Percentiles rank a stretch among this genome's conserved stretches.
Evolutionary conservation across 1,140 invertebrate genomes (phyloP).

Genomic region (Magallana angulata): DNA sequence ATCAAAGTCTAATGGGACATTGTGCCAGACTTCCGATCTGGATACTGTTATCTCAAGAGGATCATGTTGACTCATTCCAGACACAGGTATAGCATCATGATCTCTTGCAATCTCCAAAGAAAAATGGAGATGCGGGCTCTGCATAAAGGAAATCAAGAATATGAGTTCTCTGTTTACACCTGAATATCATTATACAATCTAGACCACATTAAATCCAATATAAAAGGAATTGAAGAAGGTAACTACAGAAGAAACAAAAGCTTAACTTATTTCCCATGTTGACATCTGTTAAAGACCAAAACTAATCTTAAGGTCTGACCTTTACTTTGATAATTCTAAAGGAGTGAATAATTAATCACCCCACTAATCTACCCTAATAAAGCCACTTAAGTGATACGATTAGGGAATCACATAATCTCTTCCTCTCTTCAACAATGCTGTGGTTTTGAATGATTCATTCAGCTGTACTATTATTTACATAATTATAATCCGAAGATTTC

Average conservation of each 20-base stretch:
- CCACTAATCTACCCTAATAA: neutral
- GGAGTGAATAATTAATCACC: constrained; percentile 24
- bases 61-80: neutral
- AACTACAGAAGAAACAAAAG: neutral
- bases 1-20: constrained; percentile 6
- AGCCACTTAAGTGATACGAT: constrained; percentile 15
- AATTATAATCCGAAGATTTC: neutral
- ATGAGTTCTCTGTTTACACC: neutral
- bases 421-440: neutral
- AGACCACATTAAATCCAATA: constrained; percentile 1
- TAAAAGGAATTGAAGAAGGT: neutral
- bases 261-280: neutral
- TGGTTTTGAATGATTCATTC: neutral
- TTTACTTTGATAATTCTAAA: constrained; percentile 11
- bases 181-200: neutral
- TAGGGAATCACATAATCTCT: constrained; percentile 10
- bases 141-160: neutral
- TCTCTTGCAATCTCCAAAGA: neutral
- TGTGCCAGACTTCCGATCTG: constrained; percentile 7
- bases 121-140: neutral
- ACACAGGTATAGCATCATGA: neutral
- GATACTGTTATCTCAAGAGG: neutral
- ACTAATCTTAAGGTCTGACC: neutral
- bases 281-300: neutral
- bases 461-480: neutral